These are phyloP conservation scores for Leptinotarsa juncta DNA, from an alignment of 2,888 invertebrate species.

Conservation along the genomic window DNA sequence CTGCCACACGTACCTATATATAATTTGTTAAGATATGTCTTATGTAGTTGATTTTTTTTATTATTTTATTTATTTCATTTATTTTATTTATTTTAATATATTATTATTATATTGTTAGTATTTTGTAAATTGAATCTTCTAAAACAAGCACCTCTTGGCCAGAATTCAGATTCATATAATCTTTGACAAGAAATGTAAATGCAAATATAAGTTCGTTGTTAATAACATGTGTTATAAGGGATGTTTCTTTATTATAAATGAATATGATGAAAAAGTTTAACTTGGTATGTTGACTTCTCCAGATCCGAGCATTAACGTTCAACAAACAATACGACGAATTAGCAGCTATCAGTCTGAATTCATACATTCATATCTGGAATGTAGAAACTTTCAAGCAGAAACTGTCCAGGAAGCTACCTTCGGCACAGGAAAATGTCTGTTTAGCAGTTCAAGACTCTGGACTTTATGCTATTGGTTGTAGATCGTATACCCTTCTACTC, in stretches of 20 bases:
- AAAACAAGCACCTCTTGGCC: no score
- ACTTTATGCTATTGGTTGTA: constrained; percentile 93
- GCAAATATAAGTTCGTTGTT: no score
- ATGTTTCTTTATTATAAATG: not conserved
- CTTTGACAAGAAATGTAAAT: no score
- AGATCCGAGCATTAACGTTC: constrained; percentile 87
- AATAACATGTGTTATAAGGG: not conserved
- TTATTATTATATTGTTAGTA: no score
- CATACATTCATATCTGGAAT: constrained; percentile 94
- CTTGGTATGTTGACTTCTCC: constrained; percentile 23
- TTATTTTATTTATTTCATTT: no score
- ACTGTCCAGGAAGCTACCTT: constrained; percentile 86
- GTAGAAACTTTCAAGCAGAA: constrained; percentile 91
- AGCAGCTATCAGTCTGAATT: constrained; percentile 91
- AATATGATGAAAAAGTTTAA: not conserved
- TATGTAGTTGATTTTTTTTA: no score
- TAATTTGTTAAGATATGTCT: no score
- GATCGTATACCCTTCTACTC: constrained; percentile 89
- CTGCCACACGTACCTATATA: no score
- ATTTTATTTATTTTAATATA: no score
- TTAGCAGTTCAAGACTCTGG: constrained; percentile 88
- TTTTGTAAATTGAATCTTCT: no score
- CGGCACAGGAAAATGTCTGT: constrained; percentile 93
- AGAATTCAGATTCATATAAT: no score
- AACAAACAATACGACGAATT: constrained; percentile 88